phyloP scores from a whole-genome alignment of 2,797 vertebrate genomes.

The Xenentodon cancila region DNA sequence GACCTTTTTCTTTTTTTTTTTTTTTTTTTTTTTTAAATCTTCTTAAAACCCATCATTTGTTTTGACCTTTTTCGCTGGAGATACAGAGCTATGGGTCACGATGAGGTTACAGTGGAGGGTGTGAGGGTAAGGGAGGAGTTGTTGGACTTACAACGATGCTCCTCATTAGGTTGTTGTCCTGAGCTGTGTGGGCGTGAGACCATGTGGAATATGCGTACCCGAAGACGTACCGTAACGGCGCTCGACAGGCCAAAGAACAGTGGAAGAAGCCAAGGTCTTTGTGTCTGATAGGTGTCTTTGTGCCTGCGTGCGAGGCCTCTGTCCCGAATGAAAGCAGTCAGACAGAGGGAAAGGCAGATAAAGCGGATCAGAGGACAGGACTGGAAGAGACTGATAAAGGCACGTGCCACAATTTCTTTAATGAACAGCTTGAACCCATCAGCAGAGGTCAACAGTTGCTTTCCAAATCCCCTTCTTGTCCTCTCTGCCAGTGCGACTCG shows the following conservation, averaged over 20 bases:
- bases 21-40: conserved; percentile 18
- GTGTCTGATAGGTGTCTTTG: conserved; percentile 46
- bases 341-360: conserved; percentile 67
- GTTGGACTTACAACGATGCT: conserved; percentile 63
- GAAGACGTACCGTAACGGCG: conserved; percentile 50
- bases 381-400: conserved; percentile 77
- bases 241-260: conserved; percentile 44
- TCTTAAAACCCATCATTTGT: conserved; percentile 18
- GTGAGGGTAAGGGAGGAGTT: conserved; percentile 49
- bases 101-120: conserved; percentile 26
- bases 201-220: conserved; percentile 32
- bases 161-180: conserved; percentile 64
- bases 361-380: conserved; percentile 76
- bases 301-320: conserved; percentile 50
- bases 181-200: conserved; percentile 34
- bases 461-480: conserved; percentile 69
- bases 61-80: conserved; percentile 28
- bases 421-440: conserved; percentile 81
- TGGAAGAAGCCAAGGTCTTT: conserved; percentile 53
- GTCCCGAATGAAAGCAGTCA: conserved; percentile 70
- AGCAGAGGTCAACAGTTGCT: conserved; percentile 74
- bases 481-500: conserved; percentile 49
- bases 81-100: conserved; percentile 2
- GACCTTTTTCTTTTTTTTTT: too few relatives aligned
- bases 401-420: conserved; percentile 74